phyloP scores from a whole-genome alignment of 2,797 vertebrate genomes.

The Phaenicophaeus curvirostris region DNA sequence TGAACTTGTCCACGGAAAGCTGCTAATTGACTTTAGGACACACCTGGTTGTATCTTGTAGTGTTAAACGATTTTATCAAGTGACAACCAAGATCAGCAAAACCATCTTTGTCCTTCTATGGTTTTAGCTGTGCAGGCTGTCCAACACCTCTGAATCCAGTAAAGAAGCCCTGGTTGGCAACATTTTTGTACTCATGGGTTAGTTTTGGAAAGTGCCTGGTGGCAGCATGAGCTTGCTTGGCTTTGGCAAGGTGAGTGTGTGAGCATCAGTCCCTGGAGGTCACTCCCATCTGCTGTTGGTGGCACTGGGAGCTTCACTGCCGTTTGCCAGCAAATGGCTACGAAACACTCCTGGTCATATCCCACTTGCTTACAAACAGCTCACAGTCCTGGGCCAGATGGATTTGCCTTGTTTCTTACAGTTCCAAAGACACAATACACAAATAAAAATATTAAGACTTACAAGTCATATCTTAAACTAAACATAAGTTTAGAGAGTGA shows the following conservation, averaged over 20 bases:
- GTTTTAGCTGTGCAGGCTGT: background rate
- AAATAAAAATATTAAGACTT: constrained; percentile 17
- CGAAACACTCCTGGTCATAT: rapidly evolving
- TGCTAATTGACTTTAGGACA: constrained; percentile 50
- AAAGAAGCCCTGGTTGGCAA: constrained; percentile 13
- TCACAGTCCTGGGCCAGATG: background rate
- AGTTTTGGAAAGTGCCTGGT: constrained; percentile 34
- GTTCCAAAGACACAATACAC: background rate
- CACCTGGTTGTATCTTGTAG: background rate
- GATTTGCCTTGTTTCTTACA: background rate
- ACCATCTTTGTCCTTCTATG: background rate
- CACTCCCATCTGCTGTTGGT: constrained; percentile 73
- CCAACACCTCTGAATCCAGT: constrained; percentile 26
- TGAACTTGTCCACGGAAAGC: constrained; percentile 26
- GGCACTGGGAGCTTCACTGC: background rate
- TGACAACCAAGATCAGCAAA: background rate
- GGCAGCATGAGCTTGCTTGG: background rate
- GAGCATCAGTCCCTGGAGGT: constrained; percentile 14
- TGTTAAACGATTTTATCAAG: background rate
- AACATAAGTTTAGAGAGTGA: constrained; percentile 12
- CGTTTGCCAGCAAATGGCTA: background rate
- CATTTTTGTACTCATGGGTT: background rate
- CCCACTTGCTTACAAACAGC: background rate
- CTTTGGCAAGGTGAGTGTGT: background rate
- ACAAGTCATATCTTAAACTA: constrained; percentile 27